A percentile compares a stretch with the other conserved stretches of the same genome.
These are phyloP conservation scores for Entosphenus tridentatus DNA, from an alignment of 2,113 vertebrate genomes.

Conservation along the genomic window DNA sequence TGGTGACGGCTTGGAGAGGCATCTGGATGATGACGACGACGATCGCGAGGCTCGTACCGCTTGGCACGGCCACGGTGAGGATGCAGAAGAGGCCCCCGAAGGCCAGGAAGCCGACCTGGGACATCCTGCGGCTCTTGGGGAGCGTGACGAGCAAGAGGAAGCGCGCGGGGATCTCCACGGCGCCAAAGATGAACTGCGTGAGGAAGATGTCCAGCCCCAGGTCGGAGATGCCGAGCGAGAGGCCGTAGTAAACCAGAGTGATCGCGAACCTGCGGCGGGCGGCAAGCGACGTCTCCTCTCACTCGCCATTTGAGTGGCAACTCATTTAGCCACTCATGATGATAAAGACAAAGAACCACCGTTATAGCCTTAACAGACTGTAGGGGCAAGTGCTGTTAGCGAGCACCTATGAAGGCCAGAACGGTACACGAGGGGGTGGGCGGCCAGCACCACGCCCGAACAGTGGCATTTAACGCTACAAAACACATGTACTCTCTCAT, in stretches of 20 bases:
- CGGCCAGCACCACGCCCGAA: too few relatives aligned
- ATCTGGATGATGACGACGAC: too few relatives aligned
- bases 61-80: conserved; percentile 28
- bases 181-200: conserved; percentile 29
- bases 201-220: conserved; percentile 37
- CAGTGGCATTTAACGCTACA: too few relatives aligned
- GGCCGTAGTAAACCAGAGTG: conserved; percentile 34
- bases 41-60: conserved; percentile 21
- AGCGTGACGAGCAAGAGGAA: conserved; percentile 24
- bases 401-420: too few relatives aligned
- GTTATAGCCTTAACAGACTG: too few relatives aligned
- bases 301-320: too few relatives aligned
- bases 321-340: too few relatives aligned
- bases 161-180: conserved; percentile 32
- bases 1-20: too few relatives aligned
- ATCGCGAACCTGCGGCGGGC: conserved; percentile 22
- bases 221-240: conserved; percentile 23
- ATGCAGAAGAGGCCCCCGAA: conserved; percentile 39
- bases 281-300: background rate
- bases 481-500: too few relatives aligned
- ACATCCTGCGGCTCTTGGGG: conserved; percentile 34
- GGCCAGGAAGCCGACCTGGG: conserved; percentile 20
- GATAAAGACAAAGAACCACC: too few relatives aligned
- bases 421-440: too few relatives aligned
- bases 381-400: too few relatives aligned